Percentiles rank a stretch among this genome's conserved stretches.
phyloP scores from a whole-genome alignment of 2,888 invertebrate species.

The Biston betularia region DNA sequence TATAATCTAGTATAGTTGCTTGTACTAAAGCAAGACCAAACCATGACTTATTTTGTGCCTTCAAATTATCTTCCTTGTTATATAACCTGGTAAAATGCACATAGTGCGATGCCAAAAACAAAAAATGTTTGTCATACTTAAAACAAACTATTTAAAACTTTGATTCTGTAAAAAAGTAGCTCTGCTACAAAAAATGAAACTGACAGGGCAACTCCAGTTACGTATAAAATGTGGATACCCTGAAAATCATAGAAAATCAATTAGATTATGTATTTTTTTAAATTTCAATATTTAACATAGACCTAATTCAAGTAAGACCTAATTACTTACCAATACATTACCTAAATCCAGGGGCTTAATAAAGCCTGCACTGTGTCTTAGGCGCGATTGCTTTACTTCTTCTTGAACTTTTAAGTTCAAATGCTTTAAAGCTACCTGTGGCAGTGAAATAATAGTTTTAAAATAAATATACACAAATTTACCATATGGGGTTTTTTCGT shows the following conservation, averaged over 20 bases:
- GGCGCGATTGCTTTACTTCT: constrained; percentile 78
- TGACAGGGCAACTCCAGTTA: constrained; percentile 58
- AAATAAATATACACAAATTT: too few relatives aligned
- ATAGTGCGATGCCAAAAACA: too few relatives aligned
- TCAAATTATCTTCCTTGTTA: too few relatives aligned
- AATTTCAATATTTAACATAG: not conserved
- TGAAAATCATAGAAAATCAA: constrained; percentile 53
- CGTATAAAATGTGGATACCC: constrained; percentile 70
- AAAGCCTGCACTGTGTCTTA: constrained; percentile 63
- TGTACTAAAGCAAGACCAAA: not conserved
- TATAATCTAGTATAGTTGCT: not conserved
- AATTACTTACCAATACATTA: constrained; percentile 65
- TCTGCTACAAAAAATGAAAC: constrained; percentile 59
- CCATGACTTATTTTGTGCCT: too few relatives aligned
- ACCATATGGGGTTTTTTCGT: too few relatives aligned
- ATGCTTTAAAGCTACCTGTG: constrained; percentile 81
- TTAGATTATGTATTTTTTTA: too few relatives aligned
- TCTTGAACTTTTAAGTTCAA: constrained; percentile 83
- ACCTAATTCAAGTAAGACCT: not conserved
- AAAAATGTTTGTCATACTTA: too few relatives aligned
- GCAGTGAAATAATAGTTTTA: constrained; percentile 29
- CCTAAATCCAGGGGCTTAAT: constrained; percentile 58
- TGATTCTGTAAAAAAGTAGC: constrained; percentile 10
- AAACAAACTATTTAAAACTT: not conserved
- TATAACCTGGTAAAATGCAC: too few relatives aligned